Conservation (phyloP, 1,140 invertebrate species). For the Heliconius congener region DNA sequence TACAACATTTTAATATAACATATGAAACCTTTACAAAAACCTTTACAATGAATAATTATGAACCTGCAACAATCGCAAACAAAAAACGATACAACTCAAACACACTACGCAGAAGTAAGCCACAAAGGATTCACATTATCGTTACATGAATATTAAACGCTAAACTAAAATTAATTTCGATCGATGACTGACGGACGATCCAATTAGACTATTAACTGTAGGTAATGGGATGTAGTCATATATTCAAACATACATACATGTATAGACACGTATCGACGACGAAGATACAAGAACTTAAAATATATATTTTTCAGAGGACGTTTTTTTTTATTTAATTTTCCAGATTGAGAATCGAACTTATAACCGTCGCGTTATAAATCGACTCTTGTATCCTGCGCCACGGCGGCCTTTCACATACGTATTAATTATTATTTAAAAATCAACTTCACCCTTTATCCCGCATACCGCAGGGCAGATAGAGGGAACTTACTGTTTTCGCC, state of each 20-base stretch:
- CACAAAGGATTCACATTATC: neutral
- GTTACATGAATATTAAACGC: slow-evolving; percentile 7
- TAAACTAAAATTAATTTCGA: slow-evolving; percentile 10
- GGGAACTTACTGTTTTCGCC: too few species aligned
- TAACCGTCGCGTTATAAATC: too few species aligned
- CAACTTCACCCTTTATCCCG: too few species aligned
- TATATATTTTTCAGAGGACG: too few species aligned
- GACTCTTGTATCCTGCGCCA: too few species aligned
- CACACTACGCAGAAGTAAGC: neutral
- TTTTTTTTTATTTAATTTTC: too few species aligned
- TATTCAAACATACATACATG: neutral
- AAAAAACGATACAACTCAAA: neutral
- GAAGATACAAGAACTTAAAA: neutral
- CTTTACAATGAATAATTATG: neutral
- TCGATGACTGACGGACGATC: slow-evolving; percentile 14
- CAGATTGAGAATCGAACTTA: too few species aligned
- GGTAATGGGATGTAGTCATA: neutral
- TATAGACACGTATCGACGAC: neutral
- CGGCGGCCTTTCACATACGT: too few species aligned
- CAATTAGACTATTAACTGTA: slow-evolving; percentile 7
- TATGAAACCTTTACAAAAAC: neutral
- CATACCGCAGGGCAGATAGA: too few species aligned
- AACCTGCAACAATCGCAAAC: neutral
- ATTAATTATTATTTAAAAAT: too few species aligned
- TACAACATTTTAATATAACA: too few species aligned